Evolutionary conservation across 2,113 vertebrate species (phyloP).

Genomic region (Calidris pugnax): DNA sequence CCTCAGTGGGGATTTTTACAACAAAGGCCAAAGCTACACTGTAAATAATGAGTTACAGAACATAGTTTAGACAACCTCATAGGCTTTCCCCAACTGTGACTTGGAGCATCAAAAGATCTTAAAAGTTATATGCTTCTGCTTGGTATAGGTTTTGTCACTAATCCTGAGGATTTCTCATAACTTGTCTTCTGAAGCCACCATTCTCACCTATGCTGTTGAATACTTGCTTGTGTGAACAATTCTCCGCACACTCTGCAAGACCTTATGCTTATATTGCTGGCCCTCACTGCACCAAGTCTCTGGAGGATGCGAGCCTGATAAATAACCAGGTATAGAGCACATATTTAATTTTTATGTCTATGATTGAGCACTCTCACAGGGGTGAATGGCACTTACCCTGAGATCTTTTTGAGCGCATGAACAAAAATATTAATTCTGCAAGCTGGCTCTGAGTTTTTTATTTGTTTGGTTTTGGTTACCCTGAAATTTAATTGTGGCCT

Average conservation of each 20-base stretch:
- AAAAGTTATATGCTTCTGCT: background rate
- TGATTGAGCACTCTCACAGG: background rate
- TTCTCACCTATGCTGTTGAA: rapidly evolving
- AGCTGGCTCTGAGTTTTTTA: background rate
- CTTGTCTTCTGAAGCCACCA: background rate
- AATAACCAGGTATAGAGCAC: background rate
- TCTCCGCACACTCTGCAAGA: background rate
- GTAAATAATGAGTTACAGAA: background rate
- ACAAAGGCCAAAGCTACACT: background rate
- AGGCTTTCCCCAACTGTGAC: rapidly evolving
- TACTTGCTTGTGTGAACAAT: background rate
- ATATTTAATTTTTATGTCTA: background rate
- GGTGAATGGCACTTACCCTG: background rate
- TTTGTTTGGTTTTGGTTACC: background rate
- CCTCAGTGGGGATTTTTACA: background rate
- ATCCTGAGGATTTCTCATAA: background rate
- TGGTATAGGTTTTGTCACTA: background rate
- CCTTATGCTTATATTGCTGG: background rate
- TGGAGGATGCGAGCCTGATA: background rate
- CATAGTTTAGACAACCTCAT: background rate
- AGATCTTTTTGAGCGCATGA: rapidly evolving
- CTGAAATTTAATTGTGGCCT: background rate
- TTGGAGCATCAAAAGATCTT: background rate
- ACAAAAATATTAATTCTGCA: background rate
- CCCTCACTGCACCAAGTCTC: background rate